Percentiles rank a stretch among this genome's conserved stretches.
phyloP scores from a whole-genome alignment of 2,797 vertebrate genomes.

The Schizopygopsis malacanthus region DNA sequence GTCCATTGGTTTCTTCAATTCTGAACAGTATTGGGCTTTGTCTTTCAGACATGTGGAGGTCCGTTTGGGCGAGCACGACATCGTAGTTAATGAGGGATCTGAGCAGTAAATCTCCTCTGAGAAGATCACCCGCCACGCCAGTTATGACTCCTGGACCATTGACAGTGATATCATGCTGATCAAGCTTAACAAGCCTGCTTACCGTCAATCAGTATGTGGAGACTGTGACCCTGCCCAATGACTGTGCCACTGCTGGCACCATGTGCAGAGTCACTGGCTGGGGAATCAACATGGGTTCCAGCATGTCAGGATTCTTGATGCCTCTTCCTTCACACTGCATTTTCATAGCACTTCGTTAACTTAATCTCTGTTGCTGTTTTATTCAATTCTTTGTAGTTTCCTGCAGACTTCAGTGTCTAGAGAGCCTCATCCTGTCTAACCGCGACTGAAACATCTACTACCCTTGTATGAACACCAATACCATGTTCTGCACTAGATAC shows the following conservation, averaged over 20 bases:
- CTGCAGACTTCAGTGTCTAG: slow-evolving; percentile 64
- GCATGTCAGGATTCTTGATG: slow-evolving; percentile 34
- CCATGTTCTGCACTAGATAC: slow-evolving; percentile 68
- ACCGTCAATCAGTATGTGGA: slow-evolving; percentile 74
- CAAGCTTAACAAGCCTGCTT: slow-evolving; percentile 77
- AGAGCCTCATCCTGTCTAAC: slow-evolving; percentile 60
- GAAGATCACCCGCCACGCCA: slow-evolving; percentile 75
- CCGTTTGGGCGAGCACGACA: slow-evolving; percentile 81
- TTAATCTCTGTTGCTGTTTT: not conserved
- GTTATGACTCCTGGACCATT: slow-evolving; percentile 64
- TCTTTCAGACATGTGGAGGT: slow-evolving; percentile 77
- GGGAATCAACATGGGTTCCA: slow-evolving; percentile 77
- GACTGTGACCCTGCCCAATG: slow-evolving; percentile 76
- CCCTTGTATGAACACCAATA: slow-evolving; percentile 64
- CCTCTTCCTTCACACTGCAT: not conserved
- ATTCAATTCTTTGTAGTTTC: slow-evolving; percentile 31
- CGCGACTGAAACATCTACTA: slow-evolving; percentile 57
- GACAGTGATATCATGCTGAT: slow-evolving; percentile 89
- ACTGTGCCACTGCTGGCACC: slow-evolving; percentile 76
- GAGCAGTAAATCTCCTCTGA: slow-evolving; percentile 78
- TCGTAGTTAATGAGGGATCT: slow-evolving; percentile 65
- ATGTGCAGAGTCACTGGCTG: slow-evolving; percentile 79
- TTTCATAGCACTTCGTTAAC: not conserved
- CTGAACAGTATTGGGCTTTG: not conserved
- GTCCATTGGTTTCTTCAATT: slow-evolving; percentile 25